These are phyloP conservation scores for Silurus meridionalis DNA, from an alignment of 2,113 vertebrate genomes.

Conservation along the genomic window DNA sequence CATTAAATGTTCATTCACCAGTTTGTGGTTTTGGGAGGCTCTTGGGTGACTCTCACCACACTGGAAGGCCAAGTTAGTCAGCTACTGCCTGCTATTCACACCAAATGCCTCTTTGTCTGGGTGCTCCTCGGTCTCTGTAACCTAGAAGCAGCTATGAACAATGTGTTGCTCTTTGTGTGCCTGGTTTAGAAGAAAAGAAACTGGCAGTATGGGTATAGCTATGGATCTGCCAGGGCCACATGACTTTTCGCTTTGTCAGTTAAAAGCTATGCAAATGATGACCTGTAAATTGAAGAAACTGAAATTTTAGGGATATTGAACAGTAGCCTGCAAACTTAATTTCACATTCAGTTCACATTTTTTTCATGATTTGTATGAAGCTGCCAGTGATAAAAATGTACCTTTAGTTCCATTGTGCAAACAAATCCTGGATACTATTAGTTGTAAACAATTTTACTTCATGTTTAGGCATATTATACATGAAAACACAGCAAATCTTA, in stretches of 20 bases:
- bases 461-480: neutral
- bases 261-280: neutral
- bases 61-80: neutral
- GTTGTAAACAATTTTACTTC: neutral
- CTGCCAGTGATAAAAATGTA: neutral
- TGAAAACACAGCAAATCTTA: neutral
- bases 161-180: neutral
- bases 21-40: neutral
- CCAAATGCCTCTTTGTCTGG: constrained; percentile 21
- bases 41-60: neutral
- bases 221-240: neutral
- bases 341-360: neutral
- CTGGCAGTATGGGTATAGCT: neutral
- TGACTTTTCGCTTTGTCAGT: neutral
- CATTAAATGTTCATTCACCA: neutral
- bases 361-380: neutral
- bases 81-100: neutral
- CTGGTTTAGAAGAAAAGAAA: neutral
- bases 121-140: neutral
- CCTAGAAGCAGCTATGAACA: neutral
- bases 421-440: neutral
- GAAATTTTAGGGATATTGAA: neutral
- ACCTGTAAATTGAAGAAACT: neutral
- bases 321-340: neutral
- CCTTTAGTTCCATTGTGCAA: neutral